phyloP scores from a whole-genome alignment of 2,888 invertebrate genomes.

The Cantharis lateralis region DNA sequence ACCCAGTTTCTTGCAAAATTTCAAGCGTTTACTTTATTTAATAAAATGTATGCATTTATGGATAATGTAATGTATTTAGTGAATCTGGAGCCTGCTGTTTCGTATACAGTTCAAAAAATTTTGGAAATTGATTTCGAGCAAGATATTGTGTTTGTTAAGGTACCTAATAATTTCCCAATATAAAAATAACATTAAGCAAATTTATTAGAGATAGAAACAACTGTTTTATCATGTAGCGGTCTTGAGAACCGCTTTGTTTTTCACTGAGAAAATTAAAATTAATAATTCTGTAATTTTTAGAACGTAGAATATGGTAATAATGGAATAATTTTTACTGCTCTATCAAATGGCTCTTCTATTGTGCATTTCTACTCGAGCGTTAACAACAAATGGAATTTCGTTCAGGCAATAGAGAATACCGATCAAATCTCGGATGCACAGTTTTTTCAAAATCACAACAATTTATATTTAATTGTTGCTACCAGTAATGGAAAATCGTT shows the following conservation, averaged over 20 bases:
- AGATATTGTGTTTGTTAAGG: not conserved
- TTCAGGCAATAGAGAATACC: slow-evolving; percentile 20
- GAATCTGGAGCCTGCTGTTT: not conserved
- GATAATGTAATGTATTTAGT: slow-evolving; percentile 29
- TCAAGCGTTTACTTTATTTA: slow-evolving; percentile 31
- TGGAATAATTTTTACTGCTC: slow-evolving; percentile 20
- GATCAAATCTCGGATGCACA: slow-evolving; percentile 34
- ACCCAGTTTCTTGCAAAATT: not conserved
- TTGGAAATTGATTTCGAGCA: not conserved
- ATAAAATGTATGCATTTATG: slow-evolving; percentile 27
- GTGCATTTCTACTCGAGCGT: slow-evolving; percentile 22
- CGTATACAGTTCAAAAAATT: not conserved
- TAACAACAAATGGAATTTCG: slow-evolving; percentile 5
- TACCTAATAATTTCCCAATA: not conserved
- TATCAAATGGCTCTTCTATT: slow-evolving; percentile 20
- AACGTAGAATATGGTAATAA: slow-evolving; percentile 14
- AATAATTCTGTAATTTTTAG: slow-evolving; percentile 16
- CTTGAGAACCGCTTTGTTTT: too few species aligned
- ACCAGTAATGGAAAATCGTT: slow-evolving; percentile 35
- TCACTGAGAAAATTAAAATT: too few species aligned
- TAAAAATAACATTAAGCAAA: not conserved
- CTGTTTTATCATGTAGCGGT: too few species aligned
- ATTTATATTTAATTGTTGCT: slow-evolving; percentile 39
- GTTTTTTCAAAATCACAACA: slow-evolving; percentile 41
- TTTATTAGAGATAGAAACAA: too few species aligned